Conservation (phyloP, 2,888 invertebrate genomes). For the Drosophila sordidula region DNA sequence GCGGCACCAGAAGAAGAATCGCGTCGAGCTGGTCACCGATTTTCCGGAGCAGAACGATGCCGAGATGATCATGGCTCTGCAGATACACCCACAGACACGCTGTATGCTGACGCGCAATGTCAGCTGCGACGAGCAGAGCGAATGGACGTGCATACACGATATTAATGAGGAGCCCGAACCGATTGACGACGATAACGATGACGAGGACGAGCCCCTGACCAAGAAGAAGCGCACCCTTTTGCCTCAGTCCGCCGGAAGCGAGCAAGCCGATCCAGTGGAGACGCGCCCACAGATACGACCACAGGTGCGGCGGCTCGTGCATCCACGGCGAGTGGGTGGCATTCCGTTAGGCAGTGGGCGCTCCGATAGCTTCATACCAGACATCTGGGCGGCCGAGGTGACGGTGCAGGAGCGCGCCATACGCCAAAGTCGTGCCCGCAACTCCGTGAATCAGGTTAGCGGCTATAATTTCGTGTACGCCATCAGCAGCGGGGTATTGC, state of each 20-base stretch:
- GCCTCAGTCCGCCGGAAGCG: not conserved
- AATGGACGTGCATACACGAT: constrained; percentile 98
- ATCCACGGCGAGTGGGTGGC: constrained; percentile 6
- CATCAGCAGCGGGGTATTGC: constrained; percentile 84
- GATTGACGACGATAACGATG: constrained; percentile 80
- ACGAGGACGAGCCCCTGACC: constrained; percentile 57
- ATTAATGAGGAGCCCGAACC: constrained; percentile 89
- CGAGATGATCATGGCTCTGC: constrained; percentile 94
- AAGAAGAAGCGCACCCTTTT: constrained; percentile 50
- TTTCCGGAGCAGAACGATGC: constrained; percentile 94
- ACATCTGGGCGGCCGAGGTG: constrained; percentile 85
- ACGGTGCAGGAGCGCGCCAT: constrained; percentile 84
- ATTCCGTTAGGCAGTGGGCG: constrained; percentile 26
- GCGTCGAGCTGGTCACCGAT: constrained; percentile 95
- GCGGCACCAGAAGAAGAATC: constrained; percentile 89
- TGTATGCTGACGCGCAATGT: constrained; percentile 95
- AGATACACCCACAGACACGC: constrained; percentile 87
- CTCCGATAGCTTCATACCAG: constrained; percentile 81
- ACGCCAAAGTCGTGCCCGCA: constrained; percentile 80
- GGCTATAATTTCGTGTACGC: constrained; percentile 85
- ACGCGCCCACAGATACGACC: constrained; percentile 4
- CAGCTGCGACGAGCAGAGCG: constrained; percentile 93
- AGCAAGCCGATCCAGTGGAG: constrained; percentile 4
- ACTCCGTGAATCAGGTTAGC: constrained; percentile 75
- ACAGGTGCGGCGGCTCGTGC: constrained; percentile 10